Base-by-base conservation (phyloP, 2,113 vertebrate genomes). In the Oplegnathus fasciatus region DNA sequence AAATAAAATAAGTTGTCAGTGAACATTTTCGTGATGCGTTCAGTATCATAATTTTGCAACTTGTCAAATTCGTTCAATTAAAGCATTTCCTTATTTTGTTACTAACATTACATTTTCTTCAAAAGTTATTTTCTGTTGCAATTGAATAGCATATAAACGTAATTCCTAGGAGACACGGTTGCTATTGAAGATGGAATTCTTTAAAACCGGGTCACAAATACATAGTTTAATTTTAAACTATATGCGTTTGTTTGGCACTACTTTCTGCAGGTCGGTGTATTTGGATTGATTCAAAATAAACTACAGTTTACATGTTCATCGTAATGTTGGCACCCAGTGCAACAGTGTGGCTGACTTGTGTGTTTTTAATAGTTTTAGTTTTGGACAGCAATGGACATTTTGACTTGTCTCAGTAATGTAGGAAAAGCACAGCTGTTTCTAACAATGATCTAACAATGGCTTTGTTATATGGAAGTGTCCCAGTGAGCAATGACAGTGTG, bases 301-400 rank as follows among this genome's bases (percentile, higher is more conserved):
- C n/a, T 28, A 40, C 37, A 8, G 2, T n/a, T n/a, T n/a, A n/a
- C n/a, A n/a, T n/a, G n/a, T n/a, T n/a, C n/a, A n/a, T n/a, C n/a
- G n/a, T n/a, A n/a, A 28, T 48, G 44, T 20, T 50, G 17, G 8
- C 46, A 46, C n/a, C 20, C 22, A 40, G 61, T n/a, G 13, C 34
- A n/a, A n/a, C 34, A 65, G 2, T 37, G 32, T 34, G 18, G 17
- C 57, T 32, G 4, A 46, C 44, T 46, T 46, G 4, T 46, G 66
- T 52, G 46, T 24, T 54, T 71, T 71, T 15, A 71, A 54, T n/a
- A n/a, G n/a, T n/a, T n/a, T n/a, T 70, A 70, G 28, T 32, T 52
- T 34, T 34, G 30, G 28, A 70, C 67, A 50, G 30, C 67, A 69
- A 61, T 61, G 17, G 46, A 17, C 32, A 18, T 40, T 52, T 55